Evolutionary conservation across 1,140 invertebrate species (phyloP).

Genomic region (Colletes latitarsis): DNA sequence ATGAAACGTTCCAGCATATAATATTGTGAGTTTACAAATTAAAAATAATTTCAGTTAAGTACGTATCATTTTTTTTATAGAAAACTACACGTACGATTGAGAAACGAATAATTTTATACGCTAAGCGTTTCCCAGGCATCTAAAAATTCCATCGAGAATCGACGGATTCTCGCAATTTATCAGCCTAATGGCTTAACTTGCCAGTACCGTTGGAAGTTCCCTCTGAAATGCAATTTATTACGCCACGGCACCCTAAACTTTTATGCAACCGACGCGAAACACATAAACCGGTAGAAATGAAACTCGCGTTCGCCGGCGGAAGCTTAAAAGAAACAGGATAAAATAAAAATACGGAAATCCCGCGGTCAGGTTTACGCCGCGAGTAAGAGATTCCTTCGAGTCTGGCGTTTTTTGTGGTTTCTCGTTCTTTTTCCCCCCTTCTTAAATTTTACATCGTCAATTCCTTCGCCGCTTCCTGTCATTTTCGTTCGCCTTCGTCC

Average conservation of each 20-base stretch:
- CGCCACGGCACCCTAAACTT: not conserved
- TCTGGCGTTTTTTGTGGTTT: not conserved
- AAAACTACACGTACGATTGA: not conserved
- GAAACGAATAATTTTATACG: not conserved
- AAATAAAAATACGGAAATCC: constrained; percentile 12
- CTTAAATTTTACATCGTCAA: constrained; percentile 16
- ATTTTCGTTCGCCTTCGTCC: not conserved
- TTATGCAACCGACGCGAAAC: constrained; percentile 10
- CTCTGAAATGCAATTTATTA: constrained; percentile 3
- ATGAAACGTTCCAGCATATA: too few species aligned
- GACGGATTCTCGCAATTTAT: not conserved
- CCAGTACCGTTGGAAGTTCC: not conserved
- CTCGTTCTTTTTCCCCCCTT: not conserved
- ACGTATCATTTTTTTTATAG: not conserved
- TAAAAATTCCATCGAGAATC: not conserved
- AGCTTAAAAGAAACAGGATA: not conserved
- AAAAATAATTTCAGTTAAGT: too few species aligned
- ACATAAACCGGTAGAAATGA: not conserved
- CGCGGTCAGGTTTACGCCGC: constrained; percentile 14
- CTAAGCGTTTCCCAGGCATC: not conserved
- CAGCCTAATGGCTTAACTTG: constrained; percentile 2
- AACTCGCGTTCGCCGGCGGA: not conserved
- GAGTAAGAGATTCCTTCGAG: not conserved
- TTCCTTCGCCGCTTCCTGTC: not conserved
- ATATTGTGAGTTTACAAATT: too few species aligned